These are phyloP conservation scores for Drosophila lacertosa DNA, from an alignment of 1,140 invertebrate species.

Conservation along the genomic window DNA sequence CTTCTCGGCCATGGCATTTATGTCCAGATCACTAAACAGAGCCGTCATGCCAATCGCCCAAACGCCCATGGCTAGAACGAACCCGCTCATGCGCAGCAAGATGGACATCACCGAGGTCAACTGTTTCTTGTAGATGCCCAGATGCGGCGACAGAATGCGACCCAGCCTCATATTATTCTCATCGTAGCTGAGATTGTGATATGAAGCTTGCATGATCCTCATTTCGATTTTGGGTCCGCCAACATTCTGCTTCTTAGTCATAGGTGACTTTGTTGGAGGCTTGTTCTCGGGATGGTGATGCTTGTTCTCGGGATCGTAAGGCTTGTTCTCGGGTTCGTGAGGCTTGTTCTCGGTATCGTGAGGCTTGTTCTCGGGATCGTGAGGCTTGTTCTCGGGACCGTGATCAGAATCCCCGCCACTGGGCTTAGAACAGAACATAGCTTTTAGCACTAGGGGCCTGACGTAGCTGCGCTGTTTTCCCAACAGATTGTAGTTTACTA, in stretches of 20 bases:
- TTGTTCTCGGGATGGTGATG: no score
- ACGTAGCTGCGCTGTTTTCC: neutral
- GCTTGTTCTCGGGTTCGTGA: no score
- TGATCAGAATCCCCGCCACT: neutral
- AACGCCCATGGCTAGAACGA: constrained; percentile 85
- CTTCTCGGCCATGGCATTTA: constrained; percentile 85
- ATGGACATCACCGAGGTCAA: constrained; percentile 92
- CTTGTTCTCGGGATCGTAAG: no score
- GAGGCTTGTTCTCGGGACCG: neutral
- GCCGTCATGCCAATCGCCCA: constrained; percentile 85
- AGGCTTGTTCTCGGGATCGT: neutral
- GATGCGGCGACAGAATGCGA: constrained; percentile 92
- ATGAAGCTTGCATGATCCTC: constrained; percentile 22
- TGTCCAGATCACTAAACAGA: constrained; percentile 84
- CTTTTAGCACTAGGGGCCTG: neutral
- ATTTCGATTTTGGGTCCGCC: constrained; percentile 26
- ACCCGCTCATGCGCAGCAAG: constrained; percentile 91
- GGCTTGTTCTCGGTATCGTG: no score
- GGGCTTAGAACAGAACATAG: neutral
- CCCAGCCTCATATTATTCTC: constrained; percentile 88
- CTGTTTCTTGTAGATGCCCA: constrained; percentile 91
- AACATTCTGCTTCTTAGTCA: no score
- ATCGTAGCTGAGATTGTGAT: constrained; percentile 84
- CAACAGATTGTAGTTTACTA: neutral
- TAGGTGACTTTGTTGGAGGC: no score